Evolutionary conservation across 2,797 vertebrate genomes (phyloP), one percentile per base, ranked within the genome.

Genomic region (Chaetophractus vellerosus): DNA sequence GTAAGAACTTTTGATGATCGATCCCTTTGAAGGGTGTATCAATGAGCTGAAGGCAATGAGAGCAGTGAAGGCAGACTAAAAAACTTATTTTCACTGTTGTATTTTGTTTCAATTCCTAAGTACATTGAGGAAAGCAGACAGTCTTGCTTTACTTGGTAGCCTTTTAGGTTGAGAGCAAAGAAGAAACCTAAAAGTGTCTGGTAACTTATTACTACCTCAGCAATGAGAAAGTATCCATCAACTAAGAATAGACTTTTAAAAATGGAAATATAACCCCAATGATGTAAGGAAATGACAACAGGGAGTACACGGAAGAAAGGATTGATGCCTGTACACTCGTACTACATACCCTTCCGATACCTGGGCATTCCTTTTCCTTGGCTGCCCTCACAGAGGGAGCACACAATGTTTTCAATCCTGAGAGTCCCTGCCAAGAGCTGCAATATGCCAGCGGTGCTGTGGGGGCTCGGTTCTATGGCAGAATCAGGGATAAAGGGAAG

Each of bases 361-460:
- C 24, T 9, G 12, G 18, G 1, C 38, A 24, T 14, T 38, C 50
- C n/a, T 85, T 61, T n/a, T 8, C 82, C 55, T 14, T 10, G 33
- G 36, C 3, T 6, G 61, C 18, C 14, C 45, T 69, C 2, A 11
- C 6, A 4, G 1, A 66, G 69, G 33, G 4, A 38, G 12, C 33
- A 12, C 21, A 11, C 2, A 0, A 0, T 0, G 0, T 6, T 9
- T 5, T 45, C 14, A 11, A 50, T n/a, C 38, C 38, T 9, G 10
- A 8, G 26, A 61, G 18, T 19, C n/a, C 11, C 68, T 41, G 26
- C 21, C 23, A 2, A 21, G 18, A 28, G 41, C 18, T 15, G 5
- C 2, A 0, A 21, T 11, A 4, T 33, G 26, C 31, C 41, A 48
- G 41, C 24, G 6, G 26, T 11, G 31, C 36, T 61, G 0, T 2